Percentiles rank a stretch among this genome's conserved stretches.
phyloP scores from a whole-genome alignment of 2,797 vertebrate species.

The Chloroceryle amazona region DNA sequence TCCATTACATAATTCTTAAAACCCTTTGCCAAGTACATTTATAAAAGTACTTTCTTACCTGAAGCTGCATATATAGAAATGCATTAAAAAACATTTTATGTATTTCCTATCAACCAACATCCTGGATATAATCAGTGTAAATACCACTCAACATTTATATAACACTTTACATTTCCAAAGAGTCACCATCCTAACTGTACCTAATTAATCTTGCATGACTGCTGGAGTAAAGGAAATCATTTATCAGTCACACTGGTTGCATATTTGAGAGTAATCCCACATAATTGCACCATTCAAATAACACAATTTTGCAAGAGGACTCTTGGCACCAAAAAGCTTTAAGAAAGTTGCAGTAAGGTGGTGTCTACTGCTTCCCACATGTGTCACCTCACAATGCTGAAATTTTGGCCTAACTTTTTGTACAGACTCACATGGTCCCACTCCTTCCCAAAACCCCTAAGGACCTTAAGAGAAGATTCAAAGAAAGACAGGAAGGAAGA shows the following conservation, averaged over 20 bases:
- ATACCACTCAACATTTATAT: constrained; percentile 13
- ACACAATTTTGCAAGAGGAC: not conserved
- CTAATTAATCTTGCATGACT: constrained; percentile 23
- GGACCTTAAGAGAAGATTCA: not conserved
- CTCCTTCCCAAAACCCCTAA: not conserved
- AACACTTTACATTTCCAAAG: not conserved
- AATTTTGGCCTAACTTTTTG: not conserved
- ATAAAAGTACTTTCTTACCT: not conserved
- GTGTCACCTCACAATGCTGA: not conserved
- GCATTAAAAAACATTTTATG: not conserved
- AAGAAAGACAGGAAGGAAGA: constrained; percentile 57
- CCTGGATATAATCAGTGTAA: constrained; percentile 21
- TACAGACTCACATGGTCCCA: not conserved
- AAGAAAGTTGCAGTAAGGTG: not conserved
- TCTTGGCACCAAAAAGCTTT: not conserved
- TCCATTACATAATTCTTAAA: not conserved
- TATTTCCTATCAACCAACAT: not conserved
- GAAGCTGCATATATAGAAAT: not conserved
- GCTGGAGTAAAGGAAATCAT: constrained; percentile 19
- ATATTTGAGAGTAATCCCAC: constrained; percentile 25
- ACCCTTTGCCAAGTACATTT: not conserved
- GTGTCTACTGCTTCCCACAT: not conserved
- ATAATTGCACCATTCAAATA: not conserved
- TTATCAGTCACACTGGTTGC: constrained; percentile 14
- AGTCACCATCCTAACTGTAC: not conserved